Evolutionary conservation across 1,140 invertebrate species (phyloP).

Genomic region (Acromyrmex echinatior): DNA sequence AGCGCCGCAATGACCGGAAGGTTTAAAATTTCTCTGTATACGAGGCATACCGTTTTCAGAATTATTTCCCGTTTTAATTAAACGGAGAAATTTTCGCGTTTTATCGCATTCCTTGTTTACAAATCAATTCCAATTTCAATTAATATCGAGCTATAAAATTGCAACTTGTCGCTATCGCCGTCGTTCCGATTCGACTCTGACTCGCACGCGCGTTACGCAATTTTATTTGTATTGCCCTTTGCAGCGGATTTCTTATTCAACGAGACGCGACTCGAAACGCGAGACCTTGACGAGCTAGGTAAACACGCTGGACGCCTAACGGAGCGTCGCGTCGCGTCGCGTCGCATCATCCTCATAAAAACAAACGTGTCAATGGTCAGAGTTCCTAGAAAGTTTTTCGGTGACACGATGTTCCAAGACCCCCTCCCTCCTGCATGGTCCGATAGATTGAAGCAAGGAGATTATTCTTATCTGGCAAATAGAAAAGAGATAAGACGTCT

Average conservation of each 20-base stretch:
- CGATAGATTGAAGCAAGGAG: background rate
- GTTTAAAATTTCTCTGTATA: background rate
- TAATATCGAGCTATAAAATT: slow-evolving; percentile 26
- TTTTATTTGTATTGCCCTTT: slow-evolving; percentile 57
- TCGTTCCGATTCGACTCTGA: background rate
- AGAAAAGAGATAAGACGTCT: slow-evolving; percentile 9
- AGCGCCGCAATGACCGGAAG: background rate
- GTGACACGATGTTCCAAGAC: background rate
- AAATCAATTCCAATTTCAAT: background rate
- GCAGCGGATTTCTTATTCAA: slow-evolving; percentile 61
- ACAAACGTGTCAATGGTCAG: background rate
- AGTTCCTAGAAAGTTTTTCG: background rate
- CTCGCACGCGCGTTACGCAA: slow-evolving; percentile 61
- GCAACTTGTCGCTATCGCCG: background rate
- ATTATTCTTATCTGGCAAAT: slow-evolving; percentile 29
- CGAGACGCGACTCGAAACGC: slow-evolving; percentile 30
- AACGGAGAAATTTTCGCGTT: background rate
- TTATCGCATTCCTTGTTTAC: background rate
- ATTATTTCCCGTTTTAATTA: background rate
- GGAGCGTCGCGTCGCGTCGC: slow-evolving; percentile 3
- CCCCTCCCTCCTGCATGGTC: too few species aligned
- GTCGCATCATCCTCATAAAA: slow-evolving; percentile 20
- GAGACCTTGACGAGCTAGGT: slow-evolving; percentile 56
- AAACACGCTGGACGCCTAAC: slow-evolving; percentile 13
- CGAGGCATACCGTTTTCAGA: background rate